Evolutionary conservation across 2,888 invertebrate genomes (phyloP), one percentile per base, ranked within the genome.

Genomic region (Diachrysia chrysitis): DNA sequence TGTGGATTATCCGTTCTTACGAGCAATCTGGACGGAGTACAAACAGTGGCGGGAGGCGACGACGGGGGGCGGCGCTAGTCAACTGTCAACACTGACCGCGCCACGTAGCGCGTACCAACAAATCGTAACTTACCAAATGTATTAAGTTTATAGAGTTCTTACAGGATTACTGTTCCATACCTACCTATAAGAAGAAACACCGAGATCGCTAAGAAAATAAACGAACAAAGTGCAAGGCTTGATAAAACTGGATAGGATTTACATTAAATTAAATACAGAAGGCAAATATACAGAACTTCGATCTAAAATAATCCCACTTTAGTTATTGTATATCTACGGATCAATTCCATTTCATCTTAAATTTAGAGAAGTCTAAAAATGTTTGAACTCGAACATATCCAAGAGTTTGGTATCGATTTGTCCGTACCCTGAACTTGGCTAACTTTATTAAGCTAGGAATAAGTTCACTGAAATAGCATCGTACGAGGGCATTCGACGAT

Each of bases 391-490:
- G 21, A 21, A 12, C 21, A 51, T 21, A 19, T 21, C 19, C 12
- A 21, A 51, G 19, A 4, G 48, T 51, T 21, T 55, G 56, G 61
- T 59, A 72, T 72, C 53, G 76, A 72, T 76, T 66, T 48, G 58
- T 12, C 48, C 21, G 10, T 53, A 68, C 74, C 76, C 64, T 69
- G 64, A 72, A 76, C 64, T 64, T 64, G 61, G n/a, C n/a, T 58
- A 48, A 54, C 37, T 21, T 46, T 21, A 25, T 53, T 21, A 53
- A 0, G 23, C 73, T 19, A 59, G 42, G 56, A 75, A 75, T 76
- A 76, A 61, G 37, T 42, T 54, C 37, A 16, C 61, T 6, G 37
- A 68, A 76, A 75, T 76, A 76, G 64, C 76, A 63, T 19, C 48
- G 19, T 21, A 51, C 29, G 37, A 21, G 63, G 46, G 23, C 54